Conservation (phyloP, 1,140 invertebrate species). For the Nymphalis io region DNA sequence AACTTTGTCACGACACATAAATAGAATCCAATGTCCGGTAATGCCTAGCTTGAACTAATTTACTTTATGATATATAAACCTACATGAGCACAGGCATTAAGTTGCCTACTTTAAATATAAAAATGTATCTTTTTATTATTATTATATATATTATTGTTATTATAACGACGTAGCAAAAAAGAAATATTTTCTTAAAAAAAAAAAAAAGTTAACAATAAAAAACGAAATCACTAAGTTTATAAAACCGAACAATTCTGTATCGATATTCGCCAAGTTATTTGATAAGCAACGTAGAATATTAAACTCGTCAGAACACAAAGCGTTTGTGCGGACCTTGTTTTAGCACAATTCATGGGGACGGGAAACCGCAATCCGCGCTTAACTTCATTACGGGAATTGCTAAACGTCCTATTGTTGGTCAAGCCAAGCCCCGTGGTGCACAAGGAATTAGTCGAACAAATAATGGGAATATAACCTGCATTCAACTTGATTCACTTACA, state of each 20-base stretch:
- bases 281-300: constrained; percentile 26
- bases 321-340: constrained; percentile 36
- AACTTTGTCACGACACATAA: too few relatives aligned
- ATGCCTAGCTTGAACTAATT: too few relatives aligned
- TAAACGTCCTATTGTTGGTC: constrained; percentile 68
- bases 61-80: too few relatives aligned
- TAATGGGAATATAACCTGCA: constrained; percentile 9
- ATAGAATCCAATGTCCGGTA: too few relatives aligned
- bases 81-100: too few relatives aligned
- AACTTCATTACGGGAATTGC: constrained; percentile 73
- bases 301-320: constrained; percentile 39
- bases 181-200: too few relatives aligned
- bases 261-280: constrained; percentile 9
- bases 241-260: constrained; percentile 4
- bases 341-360: constrained; percentile 46
- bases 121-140: too few relatives aligned
- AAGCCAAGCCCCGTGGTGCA: constrained; percentile 33
- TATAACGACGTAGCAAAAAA: too few relatives aligned
- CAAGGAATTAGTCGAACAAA: constrained; percentile 27
- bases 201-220: neutral
- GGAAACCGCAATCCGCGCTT: constrained; percentile 62
- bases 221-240: neutral
- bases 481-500: neutral
- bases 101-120: too few relatives aligned
- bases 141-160: too few relatives aligned